Conservation (phyloP, 2,797 vertebrate genomes). For the Hafferia zeledoni region DNA sequence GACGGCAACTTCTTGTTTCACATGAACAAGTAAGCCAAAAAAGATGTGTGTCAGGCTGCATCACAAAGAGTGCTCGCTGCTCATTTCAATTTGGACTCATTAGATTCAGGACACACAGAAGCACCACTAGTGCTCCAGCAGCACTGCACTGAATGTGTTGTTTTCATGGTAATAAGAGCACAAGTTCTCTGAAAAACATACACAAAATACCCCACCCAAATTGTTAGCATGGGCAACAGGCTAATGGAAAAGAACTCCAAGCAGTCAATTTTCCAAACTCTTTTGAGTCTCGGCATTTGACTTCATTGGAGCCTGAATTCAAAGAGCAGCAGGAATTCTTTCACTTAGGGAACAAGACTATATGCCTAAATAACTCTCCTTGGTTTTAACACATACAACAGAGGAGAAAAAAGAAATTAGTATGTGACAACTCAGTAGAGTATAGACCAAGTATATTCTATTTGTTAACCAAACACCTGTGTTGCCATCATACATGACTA, state of each 20-base stretch:
- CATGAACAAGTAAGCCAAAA: neutral
- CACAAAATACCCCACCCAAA: accelerated
- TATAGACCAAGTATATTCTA: neutral
- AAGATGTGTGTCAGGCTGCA: neutral
- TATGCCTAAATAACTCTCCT: neutral
- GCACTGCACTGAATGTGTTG: neutral
- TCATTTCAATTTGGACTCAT: neutral
- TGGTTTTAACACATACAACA: neutral
- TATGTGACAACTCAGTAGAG: neutral
- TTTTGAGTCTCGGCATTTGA: neutral
- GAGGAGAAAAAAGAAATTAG: neutral
- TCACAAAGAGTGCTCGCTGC: neutral
- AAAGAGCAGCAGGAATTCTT: neutral
- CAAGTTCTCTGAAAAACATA: neutral
- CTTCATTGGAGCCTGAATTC: neutral
- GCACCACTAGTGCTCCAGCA: neutral
- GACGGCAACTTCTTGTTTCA: neutral
- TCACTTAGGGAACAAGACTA: neutral
- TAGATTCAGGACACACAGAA: neutral
- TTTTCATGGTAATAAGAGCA: neutral
- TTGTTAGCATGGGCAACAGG: neutral
- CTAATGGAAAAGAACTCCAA: neutral
- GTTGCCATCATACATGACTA: neutral
- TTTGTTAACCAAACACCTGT: neutral
- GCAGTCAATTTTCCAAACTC: neutral